Evolutionary conservation across 53 echinoderm and acorn worm genomes (phyloP).

Genomic region (Glandiceps talaboti): DNA sequence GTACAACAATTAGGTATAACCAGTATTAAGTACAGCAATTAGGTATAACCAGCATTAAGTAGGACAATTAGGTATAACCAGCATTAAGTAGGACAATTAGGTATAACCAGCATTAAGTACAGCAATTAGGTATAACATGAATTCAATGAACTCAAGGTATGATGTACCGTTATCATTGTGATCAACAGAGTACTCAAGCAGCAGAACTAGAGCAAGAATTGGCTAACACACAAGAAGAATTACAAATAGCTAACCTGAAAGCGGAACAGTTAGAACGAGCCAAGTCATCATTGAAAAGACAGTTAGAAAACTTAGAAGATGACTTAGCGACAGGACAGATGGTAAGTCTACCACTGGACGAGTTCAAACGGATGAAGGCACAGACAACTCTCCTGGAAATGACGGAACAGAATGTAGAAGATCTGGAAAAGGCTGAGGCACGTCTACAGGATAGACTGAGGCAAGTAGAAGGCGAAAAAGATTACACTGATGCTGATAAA

Average conservation of each 20-base stretch:
- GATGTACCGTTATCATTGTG: too few species aligned
- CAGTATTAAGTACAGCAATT: too few species aligned
- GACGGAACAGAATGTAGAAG: not conserved
- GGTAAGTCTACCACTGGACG: conserved; percentile 16
- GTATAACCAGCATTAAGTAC: too few species aligned
- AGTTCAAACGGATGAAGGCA: not conserved
- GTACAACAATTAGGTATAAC: too few species aligned
- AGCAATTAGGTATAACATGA: too few species aligned
- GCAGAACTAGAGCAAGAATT: conserved; percentile 24
- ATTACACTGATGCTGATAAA: not conserved
- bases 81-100: too few species aligned
- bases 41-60: too few species aligned
- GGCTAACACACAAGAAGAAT: conserved; percentile 24
- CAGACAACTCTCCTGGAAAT: not conserved
- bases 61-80: too few species aligned
- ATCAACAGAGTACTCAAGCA: conserved; percentile 18
- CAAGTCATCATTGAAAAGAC: conserved; percentile 36
- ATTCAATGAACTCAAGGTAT: too few species aligned
- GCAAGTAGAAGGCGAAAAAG: not conserved
- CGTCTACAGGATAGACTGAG: not conserved
- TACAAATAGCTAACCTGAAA: conserved; percentile 34
- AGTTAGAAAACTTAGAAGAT: conserved; percentile 33
- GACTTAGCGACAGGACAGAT: conserved; percentile 21
- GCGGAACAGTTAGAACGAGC: conserved; percentile 36
- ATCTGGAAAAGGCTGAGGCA: not conserved